A percentile compares a stretch with the other conserved stretches of the same genome.
Conservation (phyloP, 1,140 invertebrate genomes). For the Diorhabda carinulata region DNA sequence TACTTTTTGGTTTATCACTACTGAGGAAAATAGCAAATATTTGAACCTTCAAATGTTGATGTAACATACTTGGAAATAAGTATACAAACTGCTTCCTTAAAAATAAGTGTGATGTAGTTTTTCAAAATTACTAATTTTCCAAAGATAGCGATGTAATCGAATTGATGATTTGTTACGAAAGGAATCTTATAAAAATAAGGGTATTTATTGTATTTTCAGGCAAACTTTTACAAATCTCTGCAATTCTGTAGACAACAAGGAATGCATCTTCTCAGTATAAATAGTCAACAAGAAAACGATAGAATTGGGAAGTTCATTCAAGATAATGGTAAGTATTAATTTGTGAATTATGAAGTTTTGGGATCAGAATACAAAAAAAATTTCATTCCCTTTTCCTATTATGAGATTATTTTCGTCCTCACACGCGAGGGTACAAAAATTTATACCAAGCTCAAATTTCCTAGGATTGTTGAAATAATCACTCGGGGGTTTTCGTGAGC, state of each 20-base stretch:
- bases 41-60: not conserved
- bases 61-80: not conserved
- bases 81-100: not conserved
- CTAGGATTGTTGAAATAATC: too few relatives aligned
- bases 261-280: conserved; percentile 3
- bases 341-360: not conserved
- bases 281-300: conserved; percentile 4
- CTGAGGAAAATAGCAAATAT: not conserved
- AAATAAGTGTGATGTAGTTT: not conserved
- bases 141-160: too few relatives aligned
- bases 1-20: not conserved
- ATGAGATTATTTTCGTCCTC: too few relatives aligned
- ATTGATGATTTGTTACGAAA: too few relatives aligned
- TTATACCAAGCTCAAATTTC: too few relatives aligned
- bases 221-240: not conserved
- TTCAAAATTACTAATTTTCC: too few relatives aligned
- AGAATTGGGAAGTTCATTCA: not conserved
- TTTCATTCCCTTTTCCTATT: too few relatives aligned
- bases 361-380: not conserved
- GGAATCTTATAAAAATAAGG: too few relatives aligned
- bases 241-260: conserved; percentile 4
- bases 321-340: conserved; percentile 4
- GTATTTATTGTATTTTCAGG: not conserved
- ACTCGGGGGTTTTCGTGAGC: too few relatives aligned
- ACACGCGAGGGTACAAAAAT: too few relatives aligned